Percentiles rank a stretch among this genome's conserved stretches.
Conservation (phyloP, 2,797 vertebrate genomes). For the Chaunax sp. region DNA sequence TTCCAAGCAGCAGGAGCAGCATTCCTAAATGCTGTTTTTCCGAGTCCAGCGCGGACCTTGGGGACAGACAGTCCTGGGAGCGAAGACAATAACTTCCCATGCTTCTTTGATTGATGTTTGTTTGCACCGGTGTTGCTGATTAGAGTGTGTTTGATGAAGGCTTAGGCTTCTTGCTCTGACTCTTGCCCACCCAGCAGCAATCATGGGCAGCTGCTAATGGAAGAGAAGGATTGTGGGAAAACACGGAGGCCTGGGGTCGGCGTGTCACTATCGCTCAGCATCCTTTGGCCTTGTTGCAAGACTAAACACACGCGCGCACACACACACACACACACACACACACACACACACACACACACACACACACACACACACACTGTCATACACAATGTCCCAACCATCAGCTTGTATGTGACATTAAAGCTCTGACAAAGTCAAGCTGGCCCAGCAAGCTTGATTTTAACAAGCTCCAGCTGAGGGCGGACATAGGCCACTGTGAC, state of each 20-base stretch:
- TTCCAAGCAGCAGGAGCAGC: no score
- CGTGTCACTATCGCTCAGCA: conserved; percentile 74
- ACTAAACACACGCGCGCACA: conserved; percentile 17
- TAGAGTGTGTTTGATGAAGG: conserved; percentile 55
- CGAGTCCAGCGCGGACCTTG: no score
- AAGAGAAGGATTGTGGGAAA: conserved; percentile 74
- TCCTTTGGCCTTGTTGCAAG: conserved; percentile 49
- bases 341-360: conserved; percentile 23
- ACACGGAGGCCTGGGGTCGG: conserved; percentile 66
- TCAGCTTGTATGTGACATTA: conserved; percentile 70
- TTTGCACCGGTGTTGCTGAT: conserved; percentile 55
- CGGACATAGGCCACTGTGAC: conserved; percentile 55
- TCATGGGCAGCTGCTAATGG: conserved; percentile 65
- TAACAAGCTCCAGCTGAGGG: conserved; percentile 97
- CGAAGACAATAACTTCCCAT: no score
- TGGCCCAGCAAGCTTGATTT: conserved; percentile 89
- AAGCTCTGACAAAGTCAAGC: conserved; percentile 85
- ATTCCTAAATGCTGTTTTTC: no score
- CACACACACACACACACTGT: conserved; percentile 35
- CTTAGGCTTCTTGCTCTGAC: conserved; percentile 62
- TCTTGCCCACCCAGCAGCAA: conserved; percentile 70
- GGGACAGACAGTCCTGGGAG: no score
- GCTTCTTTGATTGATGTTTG: no score
- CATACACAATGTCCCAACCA: conserved; percentile 54
- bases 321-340: conserved; percentile 40